Evolutionary conservation across 2,888 invertebrate genomes (phyloP), one percentile per base, ranked within the genome.

Genomic region (Panzeria rudis): DNA sequence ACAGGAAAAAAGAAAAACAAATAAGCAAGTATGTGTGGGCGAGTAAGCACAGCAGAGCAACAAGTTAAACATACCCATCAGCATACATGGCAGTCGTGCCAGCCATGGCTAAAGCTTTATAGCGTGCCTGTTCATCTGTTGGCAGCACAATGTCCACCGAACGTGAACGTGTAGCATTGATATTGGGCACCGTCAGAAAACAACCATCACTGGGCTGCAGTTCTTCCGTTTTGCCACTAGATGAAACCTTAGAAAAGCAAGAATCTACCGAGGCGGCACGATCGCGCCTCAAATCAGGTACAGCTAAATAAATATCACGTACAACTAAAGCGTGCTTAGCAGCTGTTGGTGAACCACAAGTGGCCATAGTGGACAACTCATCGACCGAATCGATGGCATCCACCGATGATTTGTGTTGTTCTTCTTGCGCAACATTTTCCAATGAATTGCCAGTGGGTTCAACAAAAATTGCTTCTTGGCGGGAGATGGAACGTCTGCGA

Each of bases 101-200:
- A 29, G 95, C 94, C 92, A 96, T 93, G 66, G 96, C 95, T 87
- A 97, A 93, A n/a, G 97, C 97, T 89, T 97, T 97, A 92, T 97
- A 97, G 87, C 96, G 94, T 35, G 97, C 96, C 92, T 97, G 97
- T 89, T 96, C 96, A 84, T 96, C 96, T 11, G 97, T 97, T 35
- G 97, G 97, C 87, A 97, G 93, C 66, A 97, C 97, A 89, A 97
- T 97, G 92, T 97, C 97, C 84, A 97, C 97, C 62, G 97, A 97
- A 85, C 97, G 94, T 44, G 97, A 97, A 64, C 97, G 94, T 41
- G 96, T 94, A 62, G 94, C 94, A 86, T 95, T 95, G 82, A 95
- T 94, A 69, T 95, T 95, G 6, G 97, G 96, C 80, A 96, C 96
- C 79, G 95, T 94, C 66, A 94, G 94, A 82, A 94, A 93, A 59